These are phyloP conservation scores for Mythimna ferrago DNA, from an alignment of 2,888 invertebrate genomes.

Conservation along the genomic window DNA sequence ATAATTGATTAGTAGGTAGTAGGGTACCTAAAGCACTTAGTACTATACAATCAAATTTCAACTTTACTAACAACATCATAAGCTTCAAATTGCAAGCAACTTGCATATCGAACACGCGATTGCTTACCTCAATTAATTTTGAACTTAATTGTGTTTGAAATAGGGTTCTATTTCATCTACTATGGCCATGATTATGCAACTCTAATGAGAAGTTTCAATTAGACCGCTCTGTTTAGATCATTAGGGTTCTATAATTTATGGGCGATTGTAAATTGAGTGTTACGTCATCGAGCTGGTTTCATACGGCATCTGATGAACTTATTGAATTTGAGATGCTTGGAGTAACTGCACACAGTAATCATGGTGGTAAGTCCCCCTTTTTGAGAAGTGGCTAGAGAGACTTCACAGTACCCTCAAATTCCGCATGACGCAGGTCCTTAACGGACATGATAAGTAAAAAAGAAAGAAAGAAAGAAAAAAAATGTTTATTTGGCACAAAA, in stretches of 20 bases:
- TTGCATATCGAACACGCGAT: not conserved
- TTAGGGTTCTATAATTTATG: conserved; percentile 52
- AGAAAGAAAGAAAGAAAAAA: too few species aligned
- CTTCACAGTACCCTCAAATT: too few species aligned
- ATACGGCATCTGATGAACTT: not conserved
- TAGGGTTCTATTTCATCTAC: conserved; percentile 29
- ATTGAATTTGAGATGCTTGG: not conserved
- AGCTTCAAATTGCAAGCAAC: not conserved
- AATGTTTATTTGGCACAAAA: too few species aligned
- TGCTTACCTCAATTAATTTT: not conserved
- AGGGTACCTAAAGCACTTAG: not conserved
- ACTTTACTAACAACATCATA: rapidly evolving
- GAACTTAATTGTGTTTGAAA: rapidly evolving
- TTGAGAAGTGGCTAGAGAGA: too few species aligned
- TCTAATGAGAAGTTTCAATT: conserved; percentile 53
- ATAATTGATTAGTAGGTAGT: conserved; percentile 8
- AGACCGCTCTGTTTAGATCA: conserved; percentile 41
- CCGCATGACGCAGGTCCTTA: too few species aligned
- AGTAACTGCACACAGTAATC: too few species aligned
- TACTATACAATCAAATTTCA: not conserved
- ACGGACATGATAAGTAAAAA: too few species aligned
- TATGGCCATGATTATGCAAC: conserved; percentile 26
- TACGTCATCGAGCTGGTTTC: conserved; percentile 13
- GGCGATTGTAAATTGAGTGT: conserved; percentile 25
- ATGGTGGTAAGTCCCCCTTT: too few species aligned